Conservation (phyloP, 2,888 invertebrate species). For the Tetrapedia diversipes region DNA sequence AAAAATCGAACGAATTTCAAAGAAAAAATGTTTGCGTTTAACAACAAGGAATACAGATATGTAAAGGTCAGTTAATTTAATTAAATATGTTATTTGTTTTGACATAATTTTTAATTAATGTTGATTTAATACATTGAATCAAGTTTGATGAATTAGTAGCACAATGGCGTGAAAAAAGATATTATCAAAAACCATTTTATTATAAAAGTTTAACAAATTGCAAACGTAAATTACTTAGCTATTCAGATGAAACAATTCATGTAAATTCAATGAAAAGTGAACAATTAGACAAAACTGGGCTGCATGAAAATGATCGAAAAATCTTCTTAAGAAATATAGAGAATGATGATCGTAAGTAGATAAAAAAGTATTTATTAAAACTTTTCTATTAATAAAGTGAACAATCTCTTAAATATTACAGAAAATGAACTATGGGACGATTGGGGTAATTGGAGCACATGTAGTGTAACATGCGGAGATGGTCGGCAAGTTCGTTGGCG, state of each 20-base stretch:
- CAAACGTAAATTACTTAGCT: slow-evolving; percentile 51
- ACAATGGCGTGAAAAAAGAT: not conserved
- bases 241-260: slow-evolving; percentile 4
- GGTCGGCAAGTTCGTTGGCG: slow-evolving; percentile 75
- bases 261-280: not conserved
- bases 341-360: slow-evolving; percentile 22
- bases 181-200: not conserved
- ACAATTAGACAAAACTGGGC: not conserved
- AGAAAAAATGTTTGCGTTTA: not conserved
- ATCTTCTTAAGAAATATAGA: not conserved
- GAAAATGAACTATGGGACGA: slow-evolving; percentile 57
- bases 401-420: slow-evolving; percentile 13
- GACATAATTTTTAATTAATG: slow-evolving; percentile 1
- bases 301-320: not conserved
- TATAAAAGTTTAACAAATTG: not conserved
- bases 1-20: not conserved
- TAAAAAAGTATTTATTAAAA: not conserved
- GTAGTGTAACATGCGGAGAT: slow-evolving; percentile 72
- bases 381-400: not conserved
- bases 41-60: not conserved
- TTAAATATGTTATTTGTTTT: not conserved
- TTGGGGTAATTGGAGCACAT: slow-evolving; percentile 70
- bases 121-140: not conserved
- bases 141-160: slow-evolving; percentile 5
- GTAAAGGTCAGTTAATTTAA: slow-evolving; percentile 21